Conservation (phyloP, 2,113 vertebrate species). For the Gambusia affinis region DNA sequence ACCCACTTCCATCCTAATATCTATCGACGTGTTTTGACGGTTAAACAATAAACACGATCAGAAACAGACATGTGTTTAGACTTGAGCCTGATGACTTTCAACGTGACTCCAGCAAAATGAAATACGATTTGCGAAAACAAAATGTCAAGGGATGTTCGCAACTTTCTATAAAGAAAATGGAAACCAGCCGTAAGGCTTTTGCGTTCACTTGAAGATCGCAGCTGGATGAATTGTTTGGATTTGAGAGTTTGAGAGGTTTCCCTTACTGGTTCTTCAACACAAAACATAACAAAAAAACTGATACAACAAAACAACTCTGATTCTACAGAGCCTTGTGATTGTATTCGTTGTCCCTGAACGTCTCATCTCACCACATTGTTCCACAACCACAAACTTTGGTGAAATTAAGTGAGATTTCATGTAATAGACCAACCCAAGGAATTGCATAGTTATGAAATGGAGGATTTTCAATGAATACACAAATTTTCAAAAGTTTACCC, state of each 20-base stretch:
- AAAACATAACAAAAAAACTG: too few relatives aligned
- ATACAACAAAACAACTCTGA: too few relatives aligned
- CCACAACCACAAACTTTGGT: too few relatives aligned
- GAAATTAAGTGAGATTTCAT: too few relatives aligned
- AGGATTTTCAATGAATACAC: too few relatives aligned
- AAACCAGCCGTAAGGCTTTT: background rate
- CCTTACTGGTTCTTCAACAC: background rate
- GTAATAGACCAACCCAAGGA: too few relatives aligned
- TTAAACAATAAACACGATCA: background rate
- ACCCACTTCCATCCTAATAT: background rate
- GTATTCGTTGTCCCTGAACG: too few relatives aligned
- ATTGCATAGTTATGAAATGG: too few relatives aligned
- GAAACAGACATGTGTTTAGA: slow-evolving; percentile 10
- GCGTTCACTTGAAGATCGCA: background rate
- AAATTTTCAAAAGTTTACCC: too few relatives aligned
- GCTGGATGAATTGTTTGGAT: background rate
- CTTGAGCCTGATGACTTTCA: background rate
- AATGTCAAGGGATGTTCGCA: background rate
- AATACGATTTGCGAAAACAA: background rate
- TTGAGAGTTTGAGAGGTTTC: background rate
- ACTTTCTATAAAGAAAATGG: background rate
- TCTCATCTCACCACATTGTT: too few relatives aligned
- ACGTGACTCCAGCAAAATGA: background rate
- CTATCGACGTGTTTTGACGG: background rate
- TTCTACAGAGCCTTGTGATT: too few relatives aligned